These are phyloP conservation scores for Tetragnatha montana DNA, from an alignment of 2,888 invertebrate species.

Conservation along the genomic window DNA sequence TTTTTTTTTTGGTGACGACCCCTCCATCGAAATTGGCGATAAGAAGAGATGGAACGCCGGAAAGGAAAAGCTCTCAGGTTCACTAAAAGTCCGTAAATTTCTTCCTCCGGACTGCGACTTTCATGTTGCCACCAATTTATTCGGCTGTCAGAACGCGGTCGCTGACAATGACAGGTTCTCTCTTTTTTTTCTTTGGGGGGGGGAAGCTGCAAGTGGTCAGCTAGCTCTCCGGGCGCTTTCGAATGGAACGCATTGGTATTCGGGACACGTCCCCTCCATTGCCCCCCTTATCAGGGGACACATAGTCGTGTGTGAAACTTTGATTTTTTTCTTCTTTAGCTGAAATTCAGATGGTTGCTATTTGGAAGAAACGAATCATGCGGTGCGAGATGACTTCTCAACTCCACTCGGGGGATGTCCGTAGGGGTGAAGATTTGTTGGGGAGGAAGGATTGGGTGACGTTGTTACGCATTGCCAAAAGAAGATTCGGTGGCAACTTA, in stretches of 20 bases:
- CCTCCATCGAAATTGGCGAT: constrained; percentile 17
- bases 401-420: too few relatives aligned
- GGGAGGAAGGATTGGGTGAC: too few relatives aligned
- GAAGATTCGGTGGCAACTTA: too few relatives aligned
- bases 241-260: constrained; percentile 9
- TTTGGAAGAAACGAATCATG: too few relatives aligned
- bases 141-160: constrained; percentile 41
- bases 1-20: background rate
- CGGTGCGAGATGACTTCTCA: too few relatives aligned
- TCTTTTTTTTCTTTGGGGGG: too few relatives aligned
- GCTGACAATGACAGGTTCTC: constrained; percentile 38
- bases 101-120: constrained; percentile 22
- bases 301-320: background rate
- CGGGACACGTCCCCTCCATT: background rate
- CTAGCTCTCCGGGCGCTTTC: constrained; percentile 9
- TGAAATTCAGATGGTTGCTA: too few relatives aligned
- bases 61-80: constrained; percentile 41
- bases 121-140: constrained; percentile 55
- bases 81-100: constrained; percentile 39
- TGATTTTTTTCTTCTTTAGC: background rate
- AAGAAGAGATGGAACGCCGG: constrained; percentile 2
- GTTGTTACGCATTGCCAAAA: too few relatives aligned
- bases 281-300: background rate
- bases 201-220: constrained; percentile 36
- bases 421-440: too few relatives aligned